These are phyloP conservation scores for Centropus bengalensis DNA, from an alignment of 2,113 vertebrate genomes.

Conservation along the genomic window DNA sequence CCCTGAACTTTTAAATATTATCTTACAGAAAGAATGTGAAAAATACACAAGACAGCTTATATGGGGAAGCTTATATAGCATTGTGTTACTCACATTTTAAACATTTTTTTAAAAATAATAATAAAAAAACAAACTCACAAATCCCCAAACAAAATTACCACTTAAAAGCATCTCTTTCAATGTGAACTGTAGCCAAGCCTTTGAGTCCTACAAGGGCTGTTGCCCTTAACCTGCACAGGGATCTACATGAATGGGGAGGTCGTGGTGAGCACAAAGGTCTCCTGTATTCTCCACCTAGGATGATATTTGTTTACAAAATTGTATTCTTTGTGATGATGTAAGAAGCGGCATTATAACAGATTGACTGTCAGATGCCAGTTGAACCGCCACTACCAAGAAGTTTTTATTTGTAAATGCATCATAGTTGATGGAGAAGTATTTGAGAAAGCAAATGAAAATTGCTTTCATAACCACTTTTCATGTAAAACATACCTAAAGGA, in stretches of 20 bases:
- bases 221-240: neutral
- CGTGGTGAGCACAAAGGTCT: neutral
- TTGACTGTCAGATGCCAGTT: neutral
- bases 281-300: neutral
- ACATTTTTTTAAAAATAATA: neutral
- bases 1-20: neutral
- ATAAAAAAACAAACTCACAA: neutral
- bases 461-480: neutral
- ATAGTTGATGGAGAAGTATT: neutral
- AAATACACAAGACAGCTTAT: neutral
- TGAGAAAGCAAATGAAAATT: neutral
- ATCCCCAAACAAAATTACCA: neutral
- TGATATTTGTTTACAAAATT: neutral
- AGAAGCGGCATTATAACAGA: neutral
- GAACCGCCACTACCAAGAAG: neutral
- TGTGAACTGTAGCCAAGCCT: neutral
- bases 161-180: neutral
- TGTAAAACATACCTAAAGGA: neutral
- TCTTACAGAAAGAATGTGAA: neutral
- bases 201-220: neutral
- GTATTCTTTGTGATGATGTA: neutral
- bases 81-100: neutral
- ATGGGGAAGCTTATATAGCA: neutral
- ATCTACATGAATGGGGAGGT: rapidly evolving
- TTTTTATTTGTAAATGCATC: neutral